These are phyloP conservation scores for Vanessa atalanta DNA, from an alignment of 1,140 invertebrate species.

Conservation along the genomic window DNA sequence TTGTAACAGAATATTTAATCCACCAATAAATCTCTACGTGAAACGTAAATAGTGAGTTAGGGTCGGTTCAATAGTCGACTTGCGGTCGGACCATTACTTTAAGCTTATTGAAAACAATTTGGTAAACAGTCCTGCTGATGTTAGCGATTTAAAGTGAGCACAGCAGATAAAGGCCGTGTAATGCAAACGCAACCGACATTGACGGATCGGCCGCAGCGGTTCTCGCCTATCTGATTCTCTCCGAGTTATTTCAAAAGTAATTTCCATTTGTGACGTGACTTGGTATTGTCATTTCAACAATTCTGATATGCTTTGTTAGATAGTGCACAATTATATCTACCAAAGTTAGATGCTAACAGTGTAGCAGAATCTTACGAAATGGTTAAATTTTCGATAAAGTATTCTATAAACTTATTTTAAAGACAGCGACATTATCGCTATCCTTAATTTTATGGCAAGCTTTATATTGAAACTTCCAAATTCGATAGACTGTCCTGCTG, in stretches of 20 bases:
- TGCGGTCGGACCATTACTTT: constrained; percentile 67
- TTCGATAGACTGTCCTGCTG: too few species aligned
- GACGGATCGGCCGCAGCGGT: constrained; percentile 75
- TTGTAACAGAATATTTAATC: constrained; percentile 66
- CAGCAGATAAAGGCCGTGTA: constrained; percentile 76
- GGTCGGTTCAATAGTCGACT: constrained; percentile 48
- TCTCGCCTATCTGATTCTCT: constrained; percentile 78
- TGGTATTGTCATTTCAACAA: constrained; percentile 69
- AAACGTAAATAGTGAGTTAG: constrained; percentile 59
- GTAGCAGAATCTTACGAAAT: neutral
- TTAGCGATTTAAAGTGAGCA: constrained; percentile 73
- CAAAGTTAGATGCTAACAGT: constrained; percentile 3
- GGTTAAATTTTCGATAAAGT: neutral
- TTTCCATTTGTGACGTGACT: constrained; percentile 72
- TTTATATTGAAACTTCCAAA: too few species aligned
- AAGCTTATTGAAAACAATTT: constrained; percentile 79
- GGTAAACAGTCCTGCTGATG: constrained; percentile 75
- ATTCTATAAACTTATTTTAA: too few species aligned
- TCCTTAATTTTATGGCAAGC: too few species aligned
- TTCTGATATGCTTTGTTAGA: constrained; percentile 52
- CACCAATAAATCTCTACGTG: constrained; percentile 55
- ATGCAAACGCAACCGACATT: constrained; percentile 77
- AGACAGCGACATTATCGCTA: too few species aligned
- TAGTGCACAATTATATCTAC: constrained; percentile 3
- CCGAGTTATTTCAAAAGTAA: constrained; percentile 73